phyloP scores from a whole-genome alignment of 2,888 invertebrate genomes.

The Nemurella pictetii region DNA sequence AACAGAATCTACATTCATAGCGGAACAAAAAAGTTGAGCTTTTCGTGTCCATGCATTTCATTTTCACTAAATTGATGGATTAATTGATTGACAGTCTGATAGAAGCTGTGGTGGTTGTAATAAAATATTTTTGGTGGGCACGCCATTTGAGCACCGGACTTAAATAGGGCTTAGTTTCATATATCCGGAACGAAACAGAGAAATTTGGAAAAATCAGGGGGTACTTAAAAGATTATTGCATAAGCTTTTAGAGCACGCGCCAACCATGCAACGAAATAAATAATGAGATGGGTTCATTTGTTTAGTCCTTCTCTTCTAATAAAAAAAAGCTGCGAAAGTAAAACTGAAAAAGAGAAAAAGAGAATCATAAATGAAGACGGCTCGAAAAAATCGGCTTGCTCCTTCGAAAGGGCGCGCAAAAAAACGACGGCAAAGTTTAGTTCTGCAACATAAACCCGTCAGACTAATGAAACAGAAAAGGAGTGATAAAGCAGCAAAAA shows the following conservation, averaged over 20 bases:
- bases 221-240: background rate
- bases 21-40: background rate
- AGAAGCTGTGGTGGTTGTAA: background rate
- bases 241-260: background rate
- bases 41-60: background rate
- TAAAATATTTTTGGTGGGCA: background rate
- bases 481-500: background rate
- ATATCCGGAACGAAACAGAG: background rate
- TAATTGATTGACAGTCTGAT: background rate
- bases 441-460: background rate
- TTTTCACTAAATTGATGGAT: background rate
- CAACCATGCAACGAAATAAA: background rate
- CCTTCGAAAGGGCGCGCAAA: background rate
- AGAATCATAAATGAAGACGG: background rate
- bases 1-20: conserved; percentile 1
- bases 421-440: background rate
- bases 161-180: background rate
- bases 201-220: background rate
- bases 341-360: background rate
- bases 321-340: background rate
- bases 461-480: background rate
- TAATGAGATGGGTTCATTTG: background rate
- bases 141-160: background rate
- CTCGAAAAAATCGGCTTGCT: background rate
- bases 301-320: background rate